Conservation (phyloP, 2,113 vertebrate genomes). For the Platanista minor region DNA sequence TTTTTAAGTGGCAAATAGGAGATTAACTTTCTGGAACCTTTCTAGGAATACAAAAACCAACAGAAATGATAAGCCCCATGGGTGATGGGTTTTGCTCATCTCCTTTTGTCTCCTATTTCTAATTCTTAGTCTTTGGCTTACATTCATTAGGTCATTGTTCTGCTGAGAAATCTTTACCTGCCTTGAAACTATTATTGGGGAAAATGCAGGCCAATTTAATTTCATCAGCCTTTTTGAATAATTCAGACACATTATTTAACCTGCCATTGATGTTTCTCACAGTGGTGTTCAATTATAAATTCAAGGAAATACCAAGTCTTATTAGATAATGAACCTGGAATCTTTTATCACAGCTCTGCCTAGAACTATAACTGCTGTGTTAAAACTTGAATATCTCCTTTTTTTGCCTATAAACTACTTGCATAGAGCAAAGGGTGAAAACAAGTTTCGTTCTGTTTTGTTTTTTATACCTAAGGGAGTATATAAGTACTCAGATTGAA, state of each 20-base stretch:
- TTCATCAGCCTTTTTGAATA: not conserved
- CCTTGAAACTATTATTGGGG: not conserved
- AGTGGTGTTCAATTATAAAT: not conserved
- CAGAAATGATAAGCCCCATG: not conserved
- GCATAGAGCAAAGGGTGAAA: not conserved
- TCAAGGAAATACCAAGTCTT: not conserved
- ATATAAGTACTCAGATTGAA: not conserved
- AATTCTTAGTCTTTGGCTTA: not conserved
- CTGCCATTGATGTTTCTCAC: not conserved
- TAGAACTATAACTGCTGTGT: not conserved
- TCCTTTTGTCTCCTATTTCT: not conserved
- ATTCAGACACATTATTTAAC: not conserved
- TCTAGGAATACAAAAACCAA: constrained; percentile 5
- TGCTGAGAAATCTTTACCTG: not conserved
- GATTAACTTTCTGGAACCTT: constrained; percentile 36
- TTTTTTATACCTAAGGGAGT: not conserved
- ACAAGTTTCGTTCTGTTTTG: not conserved
- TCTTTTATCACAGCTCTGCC: not conserved
- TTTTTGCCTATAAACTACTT: not conserved
- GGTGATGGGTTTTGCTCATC: not conserved
- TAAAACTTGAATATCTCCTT: not conserved
- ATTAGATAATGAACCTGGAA: not conserved
- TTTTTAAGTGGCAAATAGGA: constrained; percentile 19
- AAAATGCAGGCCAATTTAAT: constrained; percentile 26
- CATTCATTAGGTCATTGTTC: not conserved